A percentile compares a stretch with the other conserved stretches of the same genome.
phyloP scores from a whole-genome alignment of 2,888 invertebrate species.

The Dryomyza anilis region DNA sequence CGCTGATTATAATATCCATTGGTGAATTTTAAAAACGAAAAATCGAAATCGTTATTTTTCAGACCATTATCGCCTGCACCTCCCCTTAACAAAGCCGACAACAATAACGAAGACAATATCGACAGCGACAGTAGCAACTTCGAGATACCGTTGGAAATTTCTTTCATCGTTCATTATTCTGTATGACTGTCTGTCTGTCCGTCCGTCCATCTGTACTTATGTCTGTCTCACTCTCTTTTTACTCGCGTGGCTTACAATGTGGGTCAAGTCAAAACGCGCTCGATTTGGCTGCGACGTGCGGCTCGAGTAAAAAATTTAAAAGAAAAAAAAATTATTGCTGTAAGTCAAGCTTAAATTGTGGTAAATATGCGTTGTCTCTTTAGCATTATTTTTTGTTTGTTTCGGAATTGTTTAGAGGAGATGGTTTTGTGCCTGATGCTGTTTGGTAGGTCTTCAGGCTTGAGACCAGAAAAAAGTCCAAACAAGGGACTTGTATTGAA shows the following conservation, averaged over 20 bases:
- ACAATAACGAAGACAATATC: background rate
- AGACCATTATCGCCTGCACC: too few relatives aligned
- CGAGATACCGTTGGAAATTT: constrained; percentile 17
- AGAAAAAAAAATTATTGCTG: background rate
- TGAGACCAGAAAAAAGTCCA: too few relatives aligned
- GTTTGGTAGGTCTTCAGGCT: background rate
- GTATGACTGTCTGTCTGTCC: background rate
- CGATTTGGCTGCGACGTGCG: background rate
- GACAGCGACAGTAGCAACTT: constrained; percentile 10
- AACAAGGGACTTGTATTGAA: too few relatives aligned
- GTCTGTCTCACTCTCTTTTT: background rate
- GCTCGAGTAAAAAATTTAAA: too few relatives aligned
- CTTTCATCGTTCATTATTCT: background rate
- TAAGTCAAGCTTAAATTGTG: constrained; percentile 24
- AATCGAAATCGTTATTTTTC: too few relatives aligned
- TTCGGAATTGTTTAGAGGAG: background rate
- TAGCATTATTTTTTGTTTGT: constrained; percentile 21
- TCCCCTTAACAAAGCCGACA: background rate
- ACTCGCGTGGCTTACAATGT: constrained; percentile 48
- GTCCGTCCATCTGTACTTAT: background rate
- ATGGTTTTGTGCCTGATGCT: background rate
- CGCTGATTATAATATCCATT: too few relatives aligned
- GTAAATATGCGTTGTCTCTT: constrained; percentile 14
- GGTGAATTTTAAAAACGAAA: too few relatives aligned
- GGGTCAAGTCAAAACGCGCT: constrained; percentile 55